phyloP scores from a whole-genome alignment of 2,113 vertebrate genomes.

The Ondatra zibethicus region DNA sequence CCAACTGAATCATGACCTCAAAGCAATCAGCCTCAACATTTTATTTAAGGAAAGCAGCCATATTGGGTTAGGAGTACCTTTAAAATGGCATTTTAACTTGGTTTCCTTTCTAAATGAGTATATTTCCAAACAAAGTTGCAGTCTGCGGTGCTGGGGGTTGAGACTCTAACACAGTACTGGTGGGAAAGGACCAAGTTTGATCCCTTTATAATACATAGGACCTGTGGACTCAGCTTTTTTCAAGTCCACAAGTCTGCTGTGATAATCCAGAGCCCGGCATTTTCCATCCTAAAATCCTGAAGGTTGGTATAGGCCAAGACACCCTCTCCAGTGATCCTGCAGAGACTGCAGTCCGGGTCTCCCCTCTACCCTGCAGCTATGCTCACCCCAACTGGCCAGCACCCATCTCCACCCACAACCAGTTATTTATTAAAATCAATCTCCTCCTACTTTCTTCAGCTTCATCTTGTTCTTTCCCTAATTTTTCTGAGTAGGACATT shows the following conservation, averaged over 20 bases:
- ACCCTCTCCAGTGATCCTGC: neutral
- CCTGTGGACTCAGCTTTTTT: neutral
- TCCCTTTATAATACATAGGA: fast-evolving
- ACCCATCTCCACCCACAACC: fast-evolving
- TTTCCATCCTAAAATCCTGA: fast-evolving
- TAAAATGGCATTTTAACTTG: too few relatives aligned
- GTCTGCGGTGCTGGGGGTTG: fast-evolving
- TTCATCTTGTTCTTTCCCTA: conserved; percentile 39
- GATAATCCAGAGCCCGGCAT: too few relatives aligned
- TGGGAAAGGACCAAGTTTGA: neutral
- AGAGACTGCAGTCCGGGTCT: neutral
- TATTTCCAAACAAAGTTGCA: neutral
- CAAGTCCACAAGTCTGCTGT: too few relatives aligned
- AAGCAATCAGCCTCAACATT: neutral
- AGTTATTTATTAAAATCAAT: neutral
- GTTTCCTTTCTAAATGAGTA: neutral
- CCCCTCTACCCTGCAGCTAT: fast-evolving
- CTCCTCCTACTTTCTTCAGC: neutral
- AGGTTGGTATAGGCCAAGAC: neutral
- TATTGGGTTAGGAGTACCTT: fast-evolving
- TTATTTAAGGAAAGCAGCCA: neutral
- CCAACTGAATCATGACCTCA: neutral
- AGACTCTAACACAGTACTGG: fast-evolving
- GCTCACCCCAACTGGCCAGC: fast-evolving
- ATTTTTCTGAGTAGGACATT: neutral